Conservation (phyloP, 1,140 invertebrate genomes). For the Bombus cullumanus region DNA sequence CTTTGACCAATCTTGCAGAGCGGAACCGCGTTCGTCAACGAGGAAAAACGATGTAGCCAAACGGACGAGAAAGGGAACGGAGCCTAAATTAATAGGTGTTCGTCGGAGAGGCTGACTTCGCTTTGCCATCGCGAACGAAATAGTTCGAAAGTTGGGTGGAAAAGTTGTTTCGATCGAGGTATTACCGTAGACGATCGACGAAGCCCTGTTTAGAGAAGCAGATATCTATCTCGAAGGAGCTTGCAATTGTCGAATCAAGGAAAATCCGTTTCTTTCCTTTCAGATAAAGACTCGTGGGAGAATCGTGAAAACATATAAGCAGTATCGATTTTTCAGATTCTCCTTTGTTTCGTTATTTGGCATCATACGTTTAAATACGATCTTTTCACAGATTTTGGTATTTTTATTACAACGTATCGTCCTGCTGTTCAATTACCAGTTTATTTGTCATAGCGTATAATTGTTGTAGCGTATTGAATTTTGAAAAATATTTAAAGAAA, state of each 20-base stretch:
- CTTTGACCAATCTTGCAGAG: conserved; percentile 15
- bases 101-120: background rate
- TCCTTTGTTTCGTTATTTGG: background rate
- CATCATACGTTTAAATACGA: too few species aligned
- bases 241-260: conserved; percentile 54
- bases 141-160: conserved; percentile 41
- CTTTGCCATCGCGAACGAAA: background rate
- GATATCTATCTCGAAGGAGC: conserved; percentile 42
- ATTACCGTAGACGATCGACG: conserved; percentile 43
- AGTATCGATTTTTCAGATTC: background rate
- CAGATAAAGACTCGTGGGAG: background rate
- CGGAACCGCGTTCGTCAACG: background rate
- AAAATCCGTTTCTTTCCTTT: conserved; percentile 43
- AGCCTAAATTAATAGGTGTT: conserved; percentile 54
- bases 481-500: too few species aligned
- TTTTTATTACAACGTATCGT: too few species aligned
- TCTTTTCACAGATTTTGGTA: too few species aligned
- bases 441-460: too few species aligned
- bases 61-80: conserved; percentile 1
- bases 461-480: background rate
- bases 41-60: background rate
- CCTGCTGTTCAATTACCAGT: too few species aligned
- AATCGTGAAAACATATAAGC: too few species aligned
- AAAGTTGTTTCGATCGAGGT: conserved; percentile 52
- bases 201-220: conserved; percentile 42